Evolutionary conservation across 2,797 vertebrate species (phyloP).

Genomic region (Tragelaphus eurycerus): DNA sequence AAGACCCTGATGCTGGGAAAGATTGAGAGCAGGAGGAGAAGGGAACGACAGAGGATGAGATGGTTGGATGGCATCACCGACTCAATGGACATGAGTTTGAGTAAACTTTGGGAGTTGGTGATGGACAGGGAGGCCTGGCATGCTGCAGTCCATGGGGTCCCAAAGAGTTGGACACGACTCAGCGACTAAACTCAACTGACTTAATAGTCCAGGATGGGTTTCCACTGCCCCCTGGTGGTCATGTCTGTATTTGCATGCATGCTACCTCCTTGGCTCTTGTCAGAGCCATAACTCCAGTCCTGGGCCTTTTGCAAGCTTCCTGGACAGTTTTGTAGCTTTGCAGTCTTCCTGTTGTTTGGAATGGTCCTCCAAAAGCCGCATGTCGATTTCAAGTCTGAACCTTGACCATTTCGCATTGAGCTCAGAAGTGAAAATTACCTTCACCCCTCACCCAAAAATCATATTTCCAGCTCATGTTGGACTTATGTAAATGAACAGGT

Average conservation of each 20-base stretch:
- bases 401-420: neutral
- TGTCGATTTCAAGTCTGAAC: neutral
- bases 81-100: neutral
- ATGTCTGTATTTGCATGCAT: neutral
- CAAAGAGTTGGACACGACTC: neutral
- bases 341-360: neutral
- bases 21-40: neutral
- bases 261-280: neutral
- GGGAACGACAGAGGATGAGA: neutral
- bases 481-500: neutral
- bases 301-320: neutral
- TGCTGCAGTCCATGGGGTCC: neutral
- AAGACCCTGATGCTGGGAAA: neutral
- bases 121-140: neutral
- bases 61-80: neutral
- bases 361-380: neutral
- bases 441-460: neutral
- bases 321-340: neutral
- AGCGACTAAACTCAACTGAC: neutral
- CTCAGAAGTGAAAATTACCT: slow-evolving; percentile 13
- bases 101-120: neutral
- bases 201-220: neutral
- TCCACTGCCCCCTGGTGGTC: slow-evolving; percentile 30
- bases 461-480: neutral
- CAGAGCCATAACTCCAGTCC: neutral